Evolutionary conservation across 1,140 invertebrate species (phyloP), one percentile per base, ranked within the genome.

Genomic region (Ips typographus): DNA sequence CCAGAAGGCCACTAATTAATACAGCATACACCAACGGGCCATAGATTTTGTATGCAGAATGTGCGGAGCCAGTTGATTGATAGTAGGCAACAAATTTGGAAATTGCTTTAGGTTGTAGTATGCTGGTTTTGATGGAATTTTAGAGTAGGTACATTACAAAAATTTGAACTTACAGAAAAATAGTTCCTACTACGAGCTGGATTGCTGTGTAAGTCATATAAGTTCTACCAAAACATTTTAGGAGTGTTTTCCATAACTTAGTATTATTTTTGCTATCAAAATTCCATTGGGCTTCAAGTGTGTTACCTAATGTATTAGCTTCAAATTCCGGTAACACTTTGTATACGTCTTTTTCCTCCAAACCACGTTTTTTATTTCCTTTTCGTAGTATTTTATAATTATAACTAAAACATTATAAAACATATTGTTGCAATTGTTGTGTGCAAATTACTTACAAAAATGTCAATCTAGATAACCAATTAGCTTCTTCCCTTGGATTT

Each of bases 321-420:
- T 52, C 40, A 36, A 65, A 64, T 3, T 49, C n/a, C n/a, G 58
- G 53, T 2, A 72, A 2, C 1, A 72, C 66, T 64, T 70, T 65
- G 55, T 72, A 74, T 3, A 74, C n/a, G 42, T 74, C 73, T 36
- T 59, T 64, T 42, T 72, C 67, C 40, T 57, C 49, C 43, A 74
- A 44, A 38, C 63, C 68, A 40, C 56, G 51, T n/a, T 58, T 64
- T n/a, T 55, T 44, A 52, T 47, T 4, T 38, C 63, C 53, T 60
- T 73, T 70, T 55, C 47, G 62, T 6, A 72, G 58, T 37, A 72
- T 22, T 36, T 43, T 7, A 40, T 44, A 63, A 41, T 57, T 72
- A 36, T 66, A 72, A 4, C 71, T 72, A 43, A 59, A 22, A 22
- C 22, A 22, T 22, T 22, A 22, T 22, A 22, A 22, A 22, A 22